Percentiles rank a stretch among this genome's conserved stretches.
phyloP scores from a whole-genome alignment of 2,888 invertebrate species.

The Oasisia sp. region DNA sequence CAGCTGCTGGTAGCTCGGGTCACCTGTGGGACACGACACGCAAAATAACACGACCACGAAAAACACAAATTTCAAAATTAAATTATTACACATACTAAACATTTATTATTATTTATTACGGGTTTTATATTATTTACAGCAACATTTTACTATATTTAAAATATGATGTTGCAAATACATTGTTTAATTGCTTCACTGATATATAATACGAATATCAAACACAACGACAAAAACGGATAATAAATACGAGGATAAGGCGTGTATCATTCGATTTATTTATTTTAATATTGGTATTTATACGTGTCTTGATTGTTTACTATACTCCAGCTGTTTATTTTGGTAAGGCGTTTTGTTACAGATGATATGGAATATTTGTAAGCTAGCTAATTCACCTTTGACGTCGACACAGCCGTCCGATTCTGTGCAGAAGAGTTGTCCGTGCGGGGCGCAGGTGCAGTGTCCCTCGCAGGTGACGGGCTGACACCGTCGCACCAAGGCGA shows the following conservation, averaged over 20 bases:
- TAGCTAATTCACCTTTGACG: not conserved
- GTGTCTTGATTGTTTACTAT: no score
- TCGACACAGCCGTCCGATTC: not conserved
- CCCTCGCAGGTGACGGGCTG: constrained; percentile 43
- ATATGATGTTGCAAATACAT: not conserved
- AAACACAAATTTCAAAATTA: not conserved
- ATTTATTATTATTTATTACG: not conserved
- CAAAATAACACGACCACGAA: not conserved
- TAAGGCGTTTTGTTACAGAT: no score
- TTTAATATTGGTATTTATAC: no score
- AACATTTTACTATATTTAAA: not conserved
- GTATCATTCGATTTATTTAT: no score
- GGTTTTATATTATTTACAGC: not conserved
- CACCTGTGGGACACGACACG: not conserved
- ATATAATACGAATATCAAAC: not conserved
- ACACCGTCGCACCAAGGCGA: constrained; percentile 45
- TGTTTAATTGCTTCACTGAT: not conserved
- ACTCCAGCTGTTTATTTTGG: no score
- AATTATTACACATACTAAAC: not conserved
- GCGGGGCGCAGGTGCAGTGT: constrained; percentile 47
- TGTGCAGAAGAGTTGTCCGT: constrained; percentile 38
- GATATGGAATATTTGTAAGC: not conserved
- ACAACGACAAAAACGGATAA: not conserved
- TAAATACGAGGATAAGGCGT: no score
- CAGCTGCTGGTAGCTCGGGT: not conserved